Evolutionary conservation across 2,888 invertebrate species (phyloP), one percentile per base, ranked within the genome.

Genomic region (Volucella zonaria): DNA sequence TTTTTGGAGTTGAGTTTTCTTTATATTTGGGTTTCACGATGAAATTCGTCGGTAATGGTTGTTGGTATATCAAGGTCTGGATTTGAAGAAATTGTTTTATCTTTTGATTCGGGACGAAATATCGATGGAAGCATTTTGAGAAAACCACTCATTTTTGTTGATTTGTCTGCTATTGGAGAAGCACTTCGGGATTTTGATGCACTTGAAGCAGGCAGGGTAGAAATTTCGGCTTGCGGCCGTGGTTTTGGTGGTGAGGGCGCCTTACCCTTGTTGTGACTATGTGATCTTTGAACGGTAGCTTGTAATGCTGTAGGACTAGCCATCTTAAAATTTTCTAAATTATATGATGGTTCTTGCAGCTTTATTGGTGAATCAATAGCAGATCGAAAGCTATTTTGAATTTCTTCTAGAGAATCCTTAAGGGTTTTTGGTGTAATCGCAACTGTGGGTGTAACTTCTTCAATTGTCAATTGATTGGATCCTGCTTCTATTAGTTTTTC

Each of bases 181-280:
- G 75, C 15, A 14, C 82, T 79, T 10, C 78, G 75, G 15, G 75
- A 83, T 49, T 58, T 77, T 40, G 80, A 61, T 10, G 59, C 58
- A n/a, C 23, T 87, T 83, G 71, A 86, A 68, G 85, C n/a, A 79
- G 76, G 23, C 66, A 66, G 52, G 51, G 67, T 49, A 54, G 62
- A n/a, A 87, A 79, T 78, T 8, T 81, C 68, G 76, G 79, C 71
- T 75, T 82, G 64, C 86, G 81, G 58, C 3, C 54, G 43, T 15
- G 61, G 83, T 23, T 87, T 77, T 66, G 91, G 88, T 0, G 91
- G 91, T 6, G 89, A 88, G 2, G 92, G 89, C 15, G 92, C 92
- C 73, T 89, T 90, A 2, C 92, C 91, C 79, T 92, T 92, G 18
- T 88, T 89, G 80, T 92, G 92, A 18, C 68, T 77, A 10, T 87